These are phyloP conservation scores for Sebastes schlegelii DNA, from an alignment of 2,113 vertebrate genomes.

Conservation along the genomic window DNA sequence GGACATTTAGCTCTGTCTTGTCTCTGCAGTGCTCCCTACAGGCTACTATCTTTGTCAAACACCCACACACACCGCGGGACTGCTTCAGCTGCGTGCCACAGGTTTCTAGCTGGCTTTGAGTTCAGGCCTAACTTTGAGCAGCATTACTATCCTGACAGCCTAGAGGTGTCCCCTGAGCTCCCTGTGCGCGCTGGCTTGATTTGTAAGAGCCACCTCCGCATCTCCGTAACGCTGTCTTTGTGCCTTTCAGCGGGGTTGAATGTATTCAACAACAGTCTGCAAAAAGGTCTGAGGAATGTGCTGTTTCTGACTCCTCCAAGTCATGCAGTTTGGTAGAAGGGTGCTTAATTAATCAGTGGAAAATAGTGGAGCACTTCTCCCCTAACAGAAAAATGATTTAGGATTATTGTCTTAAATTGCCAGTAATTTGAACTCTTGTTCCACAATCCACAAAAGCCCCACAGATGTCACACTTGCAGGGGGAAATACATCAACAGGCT, in stretches of 20 bases:
- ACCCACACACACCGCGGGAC: slow-evolving; percentile 30
- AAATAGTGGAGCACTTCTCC: neutral
- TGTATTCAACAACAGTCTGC: slow-evolving; percentile 18
- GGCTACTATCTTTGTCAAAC: slow-evolving; percentile 42
- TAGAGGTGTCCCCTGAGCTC: slow-evolving; percentile 38
- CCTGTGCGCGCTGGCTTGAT: slow-evolving; percentile 17
- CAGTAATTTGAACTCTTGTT: neutral
- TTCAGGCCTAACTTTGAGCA: slow-evolving; percentile 19
- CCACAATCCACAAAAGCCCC: slow-evolving; percentile 9
- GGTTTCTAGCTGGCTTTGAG: slow-evolving; percentile 43
- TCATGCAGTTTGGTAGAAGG: neutral
- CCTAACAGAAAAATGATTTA: neutral
- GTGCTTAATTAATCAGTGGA: slow-evolving; percentile 1
- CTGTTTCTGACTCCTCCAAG: neutral
- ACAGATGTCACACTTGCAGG: neutral
- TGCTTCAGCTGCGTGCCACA: slow-evolving; percentile 37
- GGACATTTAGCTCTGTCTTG: neutral
- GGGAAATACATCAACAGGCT: neutral
- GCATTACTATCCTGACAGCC: slow-evolving; percentile 30
- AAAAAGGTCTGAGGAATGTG: neutral
- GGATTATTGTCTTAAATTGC: slow-evolving; percentile 13
- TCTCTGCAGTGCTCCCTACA: slow-evolving; percentile 14
- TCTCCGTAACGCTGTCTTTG: slow-evolving; percentile 11
- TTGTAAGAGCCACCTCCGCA: neutral
- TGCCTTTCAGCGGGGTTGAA: slow-evolving; percentile 18